Conservation (phyloP, 2,797 vertebrate genomes). For the Ibycter americanus region DNA sequence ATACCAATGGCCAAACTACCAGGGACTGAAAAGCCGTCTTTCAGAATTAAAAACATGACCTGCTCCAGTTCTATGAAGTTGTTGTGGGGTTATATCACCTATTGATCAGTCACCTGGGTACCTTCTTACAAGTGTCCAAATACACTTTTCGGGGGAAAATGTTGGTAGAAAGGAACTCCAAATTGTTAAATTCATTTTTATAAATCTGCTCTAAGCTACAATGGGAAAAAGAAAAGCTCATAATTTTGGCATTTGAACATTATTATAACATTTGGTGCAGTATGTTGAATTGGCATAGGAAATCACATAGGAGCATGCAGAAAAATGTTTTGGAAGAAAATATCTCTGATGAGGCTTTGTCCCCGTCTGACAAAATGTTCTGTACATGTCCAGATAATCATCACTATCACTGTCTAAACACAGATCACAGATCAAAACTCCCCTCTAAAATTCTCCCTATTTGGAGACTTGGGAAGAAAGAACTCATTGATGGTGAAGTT, state of each 20-base stretch:
- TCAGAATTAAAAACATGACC: background rate
- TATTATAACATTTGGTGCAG: background rate
- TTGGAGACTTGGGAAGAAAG: background rate
- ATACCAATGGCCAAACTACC: rapidly evolving
- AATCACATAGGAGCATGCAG: background rate
- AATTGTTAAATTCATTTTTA: background rate
- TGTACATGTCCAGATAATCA: background rate
- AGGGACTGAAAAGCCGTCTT: background rate
- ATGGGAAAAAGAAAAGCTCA: background rate
- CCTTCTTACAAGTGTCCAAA: background rate
- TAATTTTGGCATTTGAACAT: background rate
- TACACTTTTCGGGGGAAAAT: background rate
- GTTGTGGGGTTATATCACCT: background rate
- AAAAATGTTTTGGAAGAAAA: background rate
- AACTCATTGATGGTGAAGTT: background rate
- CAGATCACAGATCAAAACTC: background rate
- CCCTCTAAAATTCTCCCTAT: background rate
- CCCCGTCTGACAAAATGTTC: background rate
- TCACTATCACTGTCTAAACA: background rate
- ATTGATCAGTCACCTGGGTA: background rate
- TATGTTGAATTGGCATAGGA: background rate
- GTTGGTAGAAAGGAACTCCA: background rate
- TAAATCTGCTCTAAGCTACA: background rate
- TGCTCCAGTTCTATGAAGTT: background rate
- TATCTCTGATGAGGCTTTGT: background rate